A percentile compares a stretch with the other conserved stretches of the same genome.
Evolutionary conservation across 1,140 invertebrate species (phyloP).

Genomic region (Calephelis virginiensis): DNA sequence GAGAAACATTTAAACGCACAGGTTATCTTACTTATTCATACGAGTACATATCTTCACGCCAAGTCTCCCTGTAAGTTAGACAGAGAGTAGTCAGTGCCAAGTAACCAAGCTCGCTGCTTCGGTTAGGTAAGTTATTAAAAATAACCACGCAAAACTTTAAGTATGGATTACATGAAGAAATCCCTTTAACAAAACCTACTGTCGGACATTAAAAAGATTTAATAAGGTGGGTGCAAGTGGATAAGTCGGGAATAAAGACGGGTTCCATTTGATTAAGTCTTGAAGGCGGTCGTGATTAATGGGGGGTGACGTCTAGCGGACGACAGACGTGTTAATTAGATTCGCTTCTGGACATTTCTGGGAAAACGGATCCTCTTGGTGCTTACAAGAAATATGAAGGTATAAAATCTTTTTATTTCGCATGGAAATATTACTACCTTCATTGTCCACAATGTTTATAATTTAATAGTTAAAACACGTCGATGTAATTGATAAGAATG

Average conservation of each 20-base stretch:
- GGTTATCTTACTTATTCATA: too few species aligned
- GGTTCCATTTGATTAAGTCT: slow-evolving; percentile 16
- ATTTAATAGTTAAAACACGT: too few species aligned
- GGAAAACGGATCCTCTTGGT: background rate
- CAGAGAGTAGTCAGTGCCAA: too few species aligned
- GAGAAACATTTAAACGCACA: too few species aligned
- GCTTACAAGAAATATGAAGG: slow-evolving; percentile 2
- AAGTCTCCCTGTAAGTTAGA: too few species aligned
- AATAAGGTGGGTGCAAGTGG: slow-evolving; percentile 15
- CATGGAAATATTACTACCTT: too few species aligned
- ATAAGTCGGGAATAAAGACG: slow-evolving; percentile 14
- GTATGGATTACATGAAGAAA: background rate
- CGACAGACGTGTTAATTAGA: slow-evolving; percentile 15
- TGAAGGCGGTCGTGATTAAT: slow-evolving; percentile 14
- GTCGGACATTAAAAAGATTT: slow-evolving; percentile 13
- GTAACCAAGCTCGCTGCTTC: too few species aligned
- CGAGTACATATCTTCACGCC: too few species aligned
- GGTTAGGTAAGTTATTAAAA: too few species aligned
- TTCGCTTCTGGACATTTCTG: slow-evolving; percentile 9
- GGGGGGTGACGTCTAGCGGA: slow-evolving; percentile 3
- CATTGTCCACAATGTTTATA: too few species aligned
- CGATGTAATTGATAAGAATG: too few species aligned
- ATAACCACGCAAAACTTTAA: too few species aligned
- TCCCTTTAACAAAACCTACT: slow-evolving; percentile 11
- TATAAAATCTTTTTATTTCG: background rate